phyloP scores from a whole-genome alignment of 92 coral and sea anemone genomes.

The Zoanthus solanderi region DNA sequence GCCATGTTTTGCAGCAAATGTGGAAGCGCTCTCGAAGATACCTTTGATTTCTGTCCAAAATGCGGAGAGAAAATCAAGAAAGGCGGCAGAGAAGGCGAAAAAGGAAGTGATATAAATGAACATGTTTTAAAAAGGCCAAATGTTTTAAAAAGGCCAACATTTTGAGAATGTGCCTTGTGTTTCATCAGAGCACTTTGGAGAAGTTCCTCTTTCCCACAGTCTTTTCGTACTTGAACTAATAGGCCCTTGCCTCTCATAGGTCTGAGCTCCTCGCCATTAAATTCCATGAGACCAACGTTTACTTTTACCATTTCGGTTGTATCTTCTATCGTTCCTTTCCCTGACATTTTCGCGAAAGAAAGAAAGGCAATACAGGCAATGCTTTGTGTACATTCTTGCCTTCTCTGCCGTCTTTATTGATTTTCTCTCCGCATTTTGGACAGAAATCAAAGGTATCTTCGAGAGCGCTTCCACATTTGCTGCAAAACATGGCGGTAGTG shows the following conservation, averaged over 20 bases:
- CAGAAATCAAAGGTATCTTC: not conserved
- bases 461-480: not conserved
- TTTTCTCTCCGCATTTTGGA: not conserved
- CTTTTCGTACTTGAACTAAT: slow-evolving; percentile 21
- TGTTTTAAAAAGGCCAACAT: slow-evolving; percentile 5
- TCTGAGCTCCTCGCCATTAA: not conserved
- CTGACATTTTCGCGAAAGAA: not conserved
- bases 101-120: too few relatives aligned
- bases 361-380: not conserved
- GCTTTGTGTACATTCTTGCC: not conserved
- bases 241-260: slow-evolving; percentile 34
- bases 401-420: not conserved
- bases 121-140: too few relatives aligned
- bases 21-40: too few relatives aligned
- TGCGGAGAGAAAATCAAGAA: too few relatives aligned
- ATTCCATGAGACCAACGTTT: slow-evolving; percentile 11
- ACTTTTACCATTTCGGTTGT: not conserved
- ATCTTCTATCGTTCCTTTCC: slow-evolving; percentile 5
- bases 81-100: too few relatives aligned
- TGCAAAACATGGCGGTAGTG: not conserved
- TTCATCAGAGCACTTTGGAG: slow-evolving; percentile 24
- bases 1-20: too few relatives aligned
- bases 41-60: too few relatives aligned
- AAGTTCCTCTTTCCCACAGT: slow-evolving; percentile 40
- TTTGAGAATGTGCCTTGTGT: slow-evolving; percentile 41